Base-by-base conservation (phyloP, 2,888 invertebrate genomes). In the Chalcis sispes region DNA sequence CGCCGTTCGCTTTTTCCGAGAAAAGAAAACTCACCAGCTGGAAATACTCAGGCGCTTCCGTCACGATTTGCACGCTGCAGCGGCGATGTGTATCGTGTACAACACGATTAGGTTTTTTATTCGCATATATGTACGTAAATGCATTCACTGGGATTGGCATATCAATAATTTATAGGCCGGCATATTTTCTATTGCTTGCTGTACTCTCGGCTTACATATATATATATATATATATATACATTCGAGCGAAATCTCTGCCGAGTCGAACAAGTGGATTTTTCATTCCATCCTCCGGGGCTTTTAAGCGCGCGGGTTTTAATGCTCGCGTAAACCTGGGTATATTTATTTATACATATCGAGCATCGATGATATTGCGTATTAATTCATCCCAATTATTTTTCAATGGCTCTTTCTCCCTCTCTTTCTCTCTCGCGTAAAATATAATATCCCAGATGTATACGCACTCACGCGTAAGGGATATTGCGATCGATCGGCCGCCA, bases 11-110 rank as follows among this genome's bases (percentile, higher is more conserved):
- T 58, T 64, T 69, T 69, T 69, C 61, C 40, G 8, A n/a, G 48
- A 54, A 75, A 75, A 65, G 64, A 65, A 75, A 75, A 64, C 58
- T 65, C 59, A 52, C 52, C 62, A 42, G 64, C 58, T 75, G 40
- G 48, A 65, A 70, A 75, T 52, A 32, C 48, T 36, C 50, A 25
- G 59, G 32, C 32, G 18, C 25, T 75, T 69, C 50, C 40, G 46
- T 50, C 62, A 36, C 48, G 40, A n/a, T n/a, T 15, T 29, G 18
- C 13, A 5, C n/a, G n/a, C 15, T 42, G 42, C 20, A 48, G 48
- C n/a, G 8, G 25, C 8, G 36, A 27, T 69, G 54, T n/a, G n/a
- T n/a, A n/a, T n/a, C n/a, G n/a, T n/a, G n/a, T n/a, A n/a, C n/a
- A n/a, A n/a, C n/a, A n/a, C n/a, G n/a, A n/a, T n/a, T n/a, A n/a